Conservation (phyloP, 2,797 vertebrate genomes). For the Oreonectes daqikongensis region DNA sequence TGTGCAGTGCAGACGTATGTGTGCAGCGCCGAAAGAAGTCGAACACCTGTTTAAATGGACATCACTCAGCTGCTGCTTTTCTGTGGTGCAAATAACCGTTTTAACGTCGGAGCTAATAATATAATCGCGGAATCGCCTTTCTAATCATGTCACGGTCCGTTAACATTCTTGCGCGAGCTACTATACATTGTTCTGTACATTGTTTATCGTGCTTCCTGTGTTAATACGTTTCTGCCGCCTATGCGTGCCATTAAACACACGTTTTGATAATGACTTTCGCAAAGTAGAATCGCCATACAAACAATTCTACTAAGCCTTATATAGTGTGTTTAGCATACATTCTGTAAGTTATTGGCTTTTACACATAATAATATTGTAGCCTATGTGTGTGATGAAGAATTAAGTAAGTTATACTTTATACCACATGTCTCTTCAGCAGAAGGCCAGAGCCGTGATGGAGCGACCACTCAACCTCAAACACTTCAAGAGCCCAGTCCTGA, state of each 20-base stretch:
- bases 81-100: too few species aligned
- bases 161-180: not conserved
- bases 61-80: too few species aligned
- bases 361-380: not conserved
- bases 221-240: not conserved
- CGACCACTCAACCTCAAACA: slow-evolving; percentile 64
- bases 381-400: not conserved
- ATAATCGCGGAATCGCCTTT: too few species aligned
- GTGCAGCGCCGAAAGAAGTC: too few species aligned
- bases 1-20: too few species aligned
- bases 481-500: slow-evolving; percentile 63
- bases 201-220: not conserved
- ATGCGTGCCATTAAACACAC: not conserved
- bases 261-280: not conserved
- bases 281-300: not conserved
- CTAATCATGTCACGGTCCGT: too few species aligned
- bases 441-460: slow-evolving; percentile 61
- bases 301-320: not conserved
- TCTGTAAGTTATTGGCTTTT: not conserved
- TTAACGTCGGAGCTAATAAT: too few species aligned
- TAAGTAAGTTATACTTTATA: slow-evolving; percentile 13
- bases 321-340: not conserved
- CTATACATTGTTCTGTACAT: not conserved
- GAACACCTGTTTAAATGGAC: too few species aligned
- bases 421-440: slow-evolving; percentile 40